Evolutionary conservation across 2,797 vertebrate species (phyloP).

Genomic region (Hozukius guyotensis): DNA sequence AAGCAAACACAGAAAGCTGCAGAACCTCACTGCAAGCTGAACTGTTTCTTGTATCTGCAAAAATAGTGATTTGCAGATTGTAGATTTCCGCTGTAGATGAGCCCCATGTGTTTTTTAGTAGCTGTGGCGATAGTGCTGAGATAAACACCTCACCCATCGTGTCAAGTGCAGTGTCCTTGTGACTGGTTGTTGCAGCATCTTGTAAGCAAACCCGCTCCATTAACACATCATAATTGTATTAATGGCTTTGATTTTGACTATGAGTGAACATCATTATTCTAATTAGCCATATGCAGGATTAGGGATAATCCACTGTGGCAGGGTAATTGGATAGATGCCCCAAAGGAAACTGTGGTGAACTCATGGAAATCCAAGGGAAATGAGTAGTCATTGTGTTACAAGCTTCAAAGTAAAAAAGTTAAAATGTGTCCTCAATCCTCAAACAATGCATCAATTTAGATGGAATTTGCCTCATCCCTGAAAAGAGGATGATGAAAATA

Average conservation of each 20-base stretch:
- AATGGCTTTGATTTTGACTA: constrained; percentile 79
- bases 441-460: constrained; percentile 46
- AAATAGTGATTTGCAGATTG: neutral
- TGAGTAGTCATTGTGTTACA: constrained; percentile 76
- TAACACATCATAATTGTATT: constrained; percentile 66
- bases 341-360: constrained; percentile 77
- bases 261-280: constrained; percentile 79
- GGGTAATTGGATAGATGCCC: constrained; percentile 82
- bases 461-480: constrained; percentile 30
- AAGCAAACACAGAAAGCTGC: neutral
- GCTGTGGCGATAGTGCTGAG: neutral
- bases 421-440: constrained; percentile 61
- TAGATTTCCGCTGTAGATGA: constrained; percentile 1
- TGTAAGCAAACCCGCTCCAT: constrained; percentile 31
- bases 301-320: constrained; percentile 79
- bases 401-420: constrained; percentile 77
- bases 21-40: neutral
- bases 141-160: constrained; percentile 10
- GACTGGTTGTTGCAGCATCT: constrained; percentile 29
- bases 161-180: constrained; percentile 35
- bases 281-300: constrained; percentile 84
- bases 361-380: constrained; percentile 77
- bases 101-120: neutral
- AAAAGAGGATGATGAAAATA: constrained; percentile 34
- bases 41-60: neutral